Evolutionary conservation across 2,797 vertebrate species (phyloP).

Genomic region (Pangasius larnaudii): DNA sequence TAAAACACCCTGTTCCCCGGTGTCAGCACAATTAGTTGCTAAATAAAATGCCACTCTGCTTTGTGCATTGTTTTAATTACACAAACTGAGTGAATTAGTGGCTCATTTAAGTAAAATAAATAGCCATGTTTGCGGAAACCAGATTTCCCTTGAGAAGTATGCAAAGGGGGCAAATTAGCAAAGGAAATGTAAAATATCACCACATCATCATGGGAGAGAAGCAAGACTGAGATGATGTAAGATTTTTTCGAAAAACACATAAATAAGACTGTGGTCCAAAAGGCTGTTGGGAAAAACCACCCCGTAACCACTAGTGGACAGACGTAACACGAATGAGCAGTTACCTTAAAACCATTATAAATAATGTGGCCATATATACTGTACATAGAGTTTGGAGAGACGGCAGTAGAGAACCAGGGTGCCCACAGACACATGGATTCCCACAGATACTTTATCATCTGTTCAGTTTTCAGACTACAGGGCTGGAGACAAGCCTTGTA

Average conservation of each 20-base stretch:
- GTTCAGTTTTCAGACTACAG: conserved; percentile 34
- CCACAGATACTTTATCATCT: conserved; percentile 21
- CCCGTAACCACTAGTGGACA: background rate
- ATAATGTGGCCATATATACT: background rate
- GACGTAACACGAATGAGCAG: background rate
- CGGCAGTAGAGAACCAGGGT: background rate
- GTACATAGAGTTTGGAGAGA: background rate
- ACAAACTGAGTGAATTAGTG: conserved; percentile 88
- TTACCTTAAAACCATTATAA: background rate
- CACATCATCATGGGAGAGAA: conserved; percentile 51
- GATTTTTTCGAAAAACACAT: conserved; percentile 17
- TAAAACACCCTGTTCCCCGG: conserved; percentile 89
- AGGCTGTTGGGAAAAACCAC: background rate
- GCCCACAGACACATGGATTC: background rate
- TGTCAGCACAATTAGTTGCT: conserved; percentile 97
- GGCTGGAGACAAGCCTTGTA: conserved; percentile 24
- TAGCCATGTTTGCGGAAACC: conserved; percentile 81
- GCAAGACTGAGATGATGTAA: conserved; percentile 19
- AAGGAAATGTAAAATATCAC: conserved; percentile 66
- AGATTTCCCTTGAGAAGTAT: conserved; percentile 74
- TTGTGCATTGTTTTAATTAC: conserved; percentile 94
- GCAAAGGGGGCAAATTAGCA: conserved; percentile 66
- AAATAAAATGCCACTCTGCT: conserved; percentile 95
- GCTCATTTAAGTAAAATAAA: conserved; percentile 92
- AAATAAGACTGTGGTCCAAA: background rate